Evolutionary conservation across 1,140 invertebrate species (phyloP), one percentile per base, ranked within the genome.

Genomic region (Magallana angulata): DNA sequence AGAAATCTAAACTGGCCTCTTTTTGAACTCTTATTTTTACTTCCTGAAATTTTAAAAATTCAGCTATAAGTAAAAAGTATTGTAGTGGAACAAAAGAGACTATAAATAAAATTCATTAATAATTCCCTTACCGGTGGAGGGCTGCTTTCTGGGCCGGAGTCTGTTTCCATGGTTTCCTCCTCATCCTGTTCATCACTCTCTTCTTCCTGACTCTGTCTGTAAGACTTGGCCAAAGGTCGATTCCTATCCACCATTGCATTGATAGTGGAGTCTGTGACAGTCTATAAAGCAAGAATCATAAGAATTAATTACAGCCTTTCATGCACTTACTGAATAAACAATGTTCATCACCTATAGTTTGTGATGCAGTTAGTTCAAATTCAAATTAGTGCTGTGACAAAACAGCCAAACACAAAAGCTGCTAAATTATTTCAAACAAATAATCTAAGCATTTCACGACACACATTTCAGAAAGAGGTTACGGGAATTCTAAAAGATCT

Each of bases 221-320:
- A 82, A 6, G 81, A 82, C 36, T 82, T 82, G 16, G 57, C 81
- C 48, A 82, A 24, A 0, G 81, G 81, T 58, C 57, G 14, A 24
- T 82, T 82, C 1, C 56, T 57, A n/a, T 82, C 56, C 16, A 82
- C 81, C 81, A 82, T 82, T n/a, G 57, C 48, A 82, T 82, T 82
- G 16, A 82, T 82, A 16, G 81, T 82, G 14, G 81, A 82, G 16
- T 82, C 81, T 14, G 81, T 57, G 1, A 82, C 81, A 82, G 81
- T 82, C 81, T 82, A 56, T 7, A 57, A 82, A 11, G 48, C 14
- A 7, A 16, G 14, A 2, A 64, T 14, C 7, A 64, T 16, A 0
- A 48, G 3, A 48, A 48, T 48, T 4, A 48, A 3, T 2, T 48
- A 48, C 2, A 48, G 36, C 36, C 1, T 48, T 48, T 5, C 36